Conservation (phyloP, 2,888 invertebrate genomes). For the Tillus elongatus region DNA sequence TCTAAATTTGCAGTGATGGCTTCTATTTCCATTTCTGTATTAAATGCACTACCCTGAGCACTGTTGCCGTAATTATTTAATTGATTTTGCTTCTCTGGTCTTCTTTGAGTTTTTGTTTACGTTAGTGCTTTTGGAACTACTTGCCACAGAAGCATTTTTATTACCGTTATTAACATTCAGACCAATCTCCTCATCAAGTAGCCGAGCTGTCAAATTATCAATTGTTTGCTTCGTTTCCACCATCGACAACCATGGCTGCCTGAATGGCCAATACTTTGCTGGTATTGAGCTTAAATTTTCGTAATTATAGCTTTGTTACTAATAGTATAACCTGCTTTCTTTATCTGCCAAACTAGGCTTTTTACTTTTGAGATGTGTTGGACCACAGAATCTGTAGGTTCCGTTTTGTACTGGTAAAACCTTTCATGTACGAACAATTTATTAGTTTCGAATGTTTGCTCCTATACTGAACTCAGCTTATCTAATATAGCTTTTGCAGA, state of each 20-base stretch:
- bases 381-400: no score
- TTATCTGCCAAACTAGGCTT: conserved; percentile 18
- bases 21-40: no score
- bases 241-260: conserved; percentile 17
- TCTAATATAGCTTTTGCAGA: no score
- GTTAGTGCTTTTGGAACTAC: no score
- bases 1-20: conserved; percentile 1
- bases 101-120: background rate
- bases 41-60: no score
- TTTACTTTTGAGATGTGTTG: conserved; percentile 21
- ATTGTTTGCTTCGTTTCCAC: conserved; percentile 16
- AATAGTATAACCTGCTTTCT: conserved; percentile 11
- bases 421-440: no score
- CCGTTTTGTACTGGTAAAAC: no score
- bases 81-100: background rate
- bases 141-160: conserved; percentile 5
- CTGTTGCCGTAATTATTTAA: no score
- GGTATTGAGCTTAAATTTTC: conserved; percentile 14
- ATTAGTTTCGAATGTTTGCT: no score
- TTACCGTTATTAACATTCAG: conserved; percentile 9
- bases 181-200: conserved; percentile 17
- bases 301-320: conserved; percentile 12
- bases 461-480: no score
- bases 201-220: conserved; percentile 15
- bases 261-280: conserved; percentile 8